Evolutionary conservation across 2,797 vertebrate species (phyloP), one percentile per base, ranked within the genome.

Genomic region (Zenarchopterus dispar): DNA sequence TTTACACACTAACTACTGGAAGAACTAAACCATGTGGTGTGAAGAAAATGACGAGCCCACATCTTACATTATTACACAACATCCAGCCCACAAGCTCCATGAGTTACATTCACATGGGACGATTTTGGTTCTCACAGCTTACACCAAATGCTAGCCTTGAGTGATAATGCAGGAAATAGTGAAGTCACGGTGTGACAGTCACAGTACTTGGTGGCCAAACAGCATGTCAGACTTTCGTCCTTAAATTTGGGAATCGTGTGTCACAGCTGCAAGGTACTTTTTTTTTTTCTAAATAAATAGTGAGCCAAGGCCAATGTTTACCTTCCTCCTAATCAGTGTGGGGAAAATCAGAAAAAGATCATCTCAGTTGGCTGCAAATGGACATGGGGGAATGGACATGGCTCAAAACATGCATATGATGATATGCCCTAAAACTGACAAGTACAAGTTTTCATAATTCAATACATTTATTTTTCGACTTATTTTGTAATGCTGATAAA

Each of bases 121-220:
- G 0, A 13, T 57, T 60, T 57, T 36, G 8, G 18, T 42, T 9
- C 42, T 7, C 10, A 45, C 1, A 3, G 18, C 59, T 54, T 43
- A 56, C 47, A 39, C 31, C 2, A 6, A 62, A 24, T n/a, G 5
- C 19, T 8, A 41, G 39, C 9, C 47, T 43, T 48, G 41, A 45
- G 15, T 33, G 24, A 36, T 36, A 41, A 64, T 41, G 17, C 13
- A 60, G 13, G 8, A 68, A 44, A 39, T 18, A 31, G 19, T 24
- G 36, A 46, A 21, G 22, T 51, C 23, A 47, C 4, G 4, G 10
- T 43, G 18, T 21, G 39, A 49, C 19, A 19, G 31, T 57, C 22
- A 28, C 31, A 55, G 23, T 22, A 18, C 4, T 54, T 11, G n/a
- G 43, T 46, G 17, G 8, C 8, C 10, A 13, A 41, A 9, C 55